A percentile compares a stretch with the other conserved stretches of the same genome.
Evolutionary conservation across 2,797 vertebrate genomes (phyloP).

Genomic region (Enteromius anoplus): DNA sequence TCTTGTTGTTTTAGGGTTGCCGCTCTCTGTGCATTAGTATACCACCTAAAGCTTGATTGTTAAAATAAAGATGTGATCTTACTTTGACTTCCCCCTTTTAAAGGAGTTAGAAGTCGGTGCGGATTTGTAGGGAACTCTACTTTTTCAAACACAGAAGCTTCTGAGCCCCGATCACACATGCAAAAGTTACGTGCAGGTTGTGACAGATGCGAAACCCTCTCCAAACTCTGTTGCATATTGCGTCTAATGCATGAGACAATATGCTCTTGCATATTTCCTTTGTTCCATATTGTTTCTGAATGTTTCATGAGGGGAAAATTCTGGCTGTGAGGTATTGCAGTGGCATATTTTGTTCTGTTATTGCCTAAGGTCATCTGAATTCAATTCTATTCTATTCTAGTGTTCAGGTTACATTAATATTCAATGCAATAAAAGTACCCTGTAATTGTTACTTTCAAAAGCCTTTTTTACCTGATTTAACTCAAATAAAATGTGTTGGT

Average conservation of each 20-base stretch:
- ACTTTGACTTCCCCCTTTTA: not conserved
- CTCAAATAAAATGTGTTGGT: not conserved
- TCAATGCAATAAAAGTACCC: not conserved
- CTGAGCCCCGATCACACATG: not conserved
- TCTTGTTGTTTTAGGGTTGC: not conserved
- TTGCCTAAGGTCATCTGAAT: not conserved
- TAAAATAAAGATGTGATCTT: not conserved
- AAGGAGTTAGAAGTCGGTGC: not conserved
- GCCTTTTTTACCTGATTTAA: not conserved
- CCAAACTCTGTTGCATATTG: not conserved
- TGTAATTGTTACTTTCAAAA: not conserved
- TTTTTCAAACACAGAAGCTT: slow-evolving; percentile 17
- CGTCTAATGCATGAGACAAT: not conserved
- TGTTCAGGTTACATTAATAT: not conserved
- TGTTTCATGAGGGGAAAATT: slow-evolving; percentile 7
- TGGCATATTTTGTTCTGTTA: not conserved
- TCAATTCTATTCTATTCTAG: slow-evolving; percentile 6
- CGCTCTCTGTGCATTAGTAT: not conserved
- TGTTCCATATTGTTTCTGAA: slow-evolving; percentile 5
- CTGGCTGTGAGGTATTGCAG: not conserved
- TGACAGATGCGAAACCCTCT: not conserved
- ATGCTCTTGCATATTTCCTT: not conserved
- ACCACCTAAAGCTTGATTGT: not conserved
- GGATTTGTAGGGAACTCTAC: not conserved
- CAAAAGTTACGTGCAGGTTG: slow-evolving; percentile 18